Evolutionary conservation across 2,113 vertebrate genomes (phyloP).

Genomic region (Acinonyx jubatus): DNA sequence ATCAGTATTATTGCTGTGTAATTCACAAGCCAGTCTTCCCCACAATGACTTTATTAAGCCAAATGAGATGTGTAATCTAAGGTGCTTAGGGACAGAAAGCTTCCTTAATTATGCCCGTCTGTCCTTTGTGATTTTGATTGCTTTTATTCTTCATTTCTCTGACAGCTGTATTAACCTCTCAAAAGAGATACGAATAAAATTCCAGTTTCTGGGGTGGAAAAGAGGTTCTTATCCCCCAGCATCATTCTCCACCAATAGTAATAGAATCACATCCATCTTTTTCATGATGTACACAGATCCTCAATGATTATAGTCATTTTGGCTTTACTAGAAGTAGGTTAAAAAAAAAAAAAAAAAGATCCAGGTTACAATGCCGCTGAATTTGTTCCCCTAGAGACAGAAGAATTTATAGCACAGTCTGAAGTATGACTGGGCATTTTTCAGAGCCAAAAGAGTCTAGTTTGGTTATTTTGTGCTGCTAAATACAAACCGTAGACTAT

Average conservation of each 20-base stretch:
- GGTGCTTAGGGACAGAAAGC: conserved; percentile 38
- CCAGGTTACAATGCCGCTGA: not conserved
- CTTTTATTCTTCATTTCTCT: conserved; percentile 58
- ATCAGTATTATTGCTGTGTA: conserved; percentile 1
- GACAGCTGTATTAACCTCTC: conserved; percentile 59
- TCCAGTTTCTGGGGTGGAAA: not conserved
- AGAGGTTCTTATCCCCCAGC: not conserved
- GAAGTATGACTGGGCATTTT: not conserved
- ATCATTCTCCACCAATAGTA: not conserved
- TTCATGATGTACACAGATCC: not conserved
- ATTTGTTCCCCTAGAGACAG: not conserved
- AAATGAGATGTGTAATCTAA: conserved; percentile 55
- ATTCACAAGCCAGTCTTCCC: conserved; percentile 38
- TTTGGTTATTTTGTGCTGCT: conserved; percentile 23
- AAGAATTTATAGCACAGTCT: not conserved
- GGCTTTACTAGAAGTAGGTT: not conserved
- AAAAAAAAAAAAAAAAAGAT: not conserved
- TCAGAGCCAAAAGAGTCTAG: not conserved
- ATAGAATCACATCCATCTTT: not conserved
- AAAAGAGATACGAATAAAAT: conserved; percentile 51
- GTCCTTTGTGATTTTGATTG: conserved; percentile 63
- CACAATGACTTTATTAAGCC: conserved; percentile 55
- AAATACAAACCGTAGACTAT: not conserved
- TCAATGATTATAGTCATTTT: not conserved
- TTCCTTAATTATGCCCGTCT: conserved; percentile 34